Conservation (phyloP, 1,140 invertebrate genomes). For the Yoshiicerus persimilis region DNA sequence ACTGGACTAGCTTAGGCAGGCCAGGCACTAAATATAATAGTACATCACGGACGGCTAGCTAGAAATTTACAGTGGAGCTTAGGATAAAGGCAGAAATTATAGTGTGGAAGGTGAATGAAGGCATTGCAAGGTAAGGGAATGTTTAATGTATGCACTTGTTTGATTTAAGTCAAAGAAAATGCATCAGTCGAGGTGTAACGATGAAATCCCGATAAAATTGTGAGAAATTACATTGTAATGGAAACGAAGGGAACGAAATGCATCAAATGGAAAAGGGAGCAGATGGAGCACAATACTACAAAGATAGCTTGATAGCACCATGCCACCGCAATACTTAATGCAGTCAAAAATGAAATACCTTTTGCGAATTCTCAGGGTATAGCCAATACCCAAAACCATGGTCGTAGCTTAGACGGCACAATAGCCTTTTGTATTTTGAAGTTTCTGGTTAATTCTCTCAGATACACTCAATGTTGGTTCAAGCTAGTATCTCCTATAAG, state of each 20-base stretch:
- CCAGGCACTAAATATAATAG: not conserved
- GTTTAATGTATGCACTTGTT: not conserved
- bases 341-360: slow-evolving; percentile 34
- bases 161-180: not conserved
- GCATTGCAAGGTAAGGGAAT: not conserved
- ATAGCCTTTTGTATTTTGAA: not conserved
- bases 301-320: not conserved
- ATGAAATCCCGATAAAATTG: not conserved
- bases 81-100: not conserved
- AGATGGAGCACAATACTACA: not conserved
- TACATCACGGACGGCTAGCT: not conserved
- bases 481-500: not conserved
- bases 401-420: not conserved
- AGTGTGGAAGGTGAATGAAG: not conserved
- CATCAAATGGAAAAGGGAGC: not conserved
- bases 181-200: not conserved
- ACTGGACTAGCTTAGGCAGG: not conserved
- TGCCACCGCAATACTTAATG: not conserved
- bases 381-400: slow-evolving; percentile 46
- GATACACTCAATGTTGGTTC: not conserved
- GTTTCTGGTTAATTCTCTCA: not conserved
- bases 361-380: slow-evolving; percentile 46
- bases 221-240: not conserved
- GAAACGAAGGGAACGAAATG: not conserved
- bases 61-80: not conserved